Evolutionary conservation across 2,797 vertebrate species (phyloP).

Genomic region (Steatocranus sp.): DNA sequence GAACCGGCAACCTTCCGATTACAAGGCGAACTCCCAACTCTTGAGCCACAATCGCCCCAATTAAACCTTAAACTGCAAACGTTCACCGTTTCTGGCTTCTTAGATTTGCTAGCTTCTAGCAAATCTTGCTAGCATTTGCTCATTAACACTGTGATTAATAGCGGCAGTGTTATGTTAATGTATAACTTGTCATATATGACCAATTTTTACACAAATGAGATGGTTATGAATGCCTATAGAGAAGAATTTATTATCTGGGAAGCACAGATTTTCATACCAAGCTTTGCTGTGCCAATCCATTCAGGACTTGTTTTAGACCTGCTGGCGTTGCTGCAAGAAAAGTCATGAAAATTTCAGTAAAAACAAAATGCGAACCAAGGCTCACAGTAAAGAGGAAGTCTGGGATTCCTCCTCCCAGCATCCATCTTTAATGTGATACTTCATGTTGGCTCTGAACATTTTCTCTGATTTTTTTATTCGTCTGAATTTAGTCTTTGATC

Average conservation of each 20-base stretch:
- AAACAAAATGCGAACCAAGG: neutral
- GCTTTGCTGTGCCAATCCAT: neutral
- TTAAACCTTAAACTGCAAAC: neutral
- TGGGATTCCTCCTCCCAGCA: neutral
- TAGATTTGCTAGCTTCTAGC: neutral
- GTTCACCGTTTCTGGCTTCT: neutral
- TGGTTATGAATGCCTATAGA: neutral
- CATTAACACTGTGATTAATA: neutral
- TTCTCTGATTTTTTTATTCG: neutral
- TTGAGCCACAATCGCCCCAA: too few relatives aligned
- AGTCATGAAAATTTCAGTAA: neutral
- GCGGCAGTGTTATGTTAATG: neutral
- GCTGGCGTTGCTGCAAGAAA: neutral
- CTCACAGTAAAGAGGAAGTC: neutral
- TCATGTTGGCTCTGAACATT: neutral
- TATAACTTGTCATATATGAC: neutral
- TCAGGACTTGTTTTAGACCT: neutral
- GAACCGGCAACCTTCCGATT: too few relatives aligned
- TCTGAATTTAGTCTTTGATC: neutral
- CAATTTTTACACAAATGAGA: neutral
- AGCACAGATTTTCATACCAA: rapidly evolving
- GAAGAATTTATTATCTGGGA: neutral
- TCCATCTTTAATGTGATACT: neutral
- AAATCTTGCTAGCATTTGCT: neutral
- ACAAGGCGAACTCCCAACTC: too few relatives aligned